Percentiles rank a stretch among this genome's conserved stretches.
Conservation (phyloP, 2,888 invertebrate species). For the Petrophora chlorosata region DNA sequence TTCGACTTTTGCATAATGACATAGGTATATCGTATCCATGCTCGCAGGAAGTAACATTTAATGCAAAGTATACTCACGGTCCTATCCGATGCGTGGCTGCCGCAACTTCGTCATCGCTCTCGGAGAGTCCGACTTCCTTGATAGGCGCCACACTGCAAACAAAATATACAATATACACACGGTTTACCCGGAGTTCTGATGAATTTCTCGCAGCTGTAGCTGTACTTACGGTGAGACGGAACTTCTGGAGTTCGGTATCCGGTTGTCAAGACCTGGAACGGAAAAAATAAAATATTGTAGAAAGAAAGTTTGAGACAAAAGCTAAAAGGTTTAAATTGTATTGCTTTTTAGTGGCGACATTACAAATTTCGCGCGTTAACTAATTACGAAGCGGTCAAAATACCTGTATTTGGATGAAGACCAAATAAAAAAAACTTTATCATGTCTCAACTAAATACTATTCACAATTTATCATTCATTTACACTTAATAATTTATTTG, state of each 20-base stretch:
- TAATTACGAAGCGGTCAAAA: too few species aligned
- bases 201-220: background rate
- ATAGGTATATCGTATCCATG: too few species aligned
- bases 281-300: constrained; percentile 36
- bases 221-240: constrained; percentile 76
- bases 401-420: too few species aligned
- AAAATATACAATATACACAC: constrained; percentile 4
- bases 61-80: constrained; percentile 68
- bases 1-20: too few species aligned
- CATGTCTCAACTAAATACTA: too few species aligned
- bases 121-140: constrained; percentile 89
- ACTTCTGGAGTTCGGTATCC: constrained; percentile 78
- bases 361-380: too few species aligned
- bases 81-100: constrained; percentile 67
- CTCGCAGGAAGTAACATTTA: background rate
- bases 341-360: too few species aligned
- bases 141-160: constrained; percentile 64
- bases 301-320: background rate
- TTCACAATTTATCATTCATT: too few species aligned
- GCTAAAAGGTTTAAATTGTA: too few species aligned
- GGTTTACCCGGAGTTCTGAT: background rate
- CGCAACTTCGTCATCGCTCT: constrained; percentile 89
- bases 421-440: too few species aligned
- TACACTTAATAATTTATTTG: too few species aligned
- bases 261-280: constrained; percentile 76